phyloP scores from a whole-genome alignment of 2,113 vertebrate species.

The Porphyrio hochstetteri region DNA sequence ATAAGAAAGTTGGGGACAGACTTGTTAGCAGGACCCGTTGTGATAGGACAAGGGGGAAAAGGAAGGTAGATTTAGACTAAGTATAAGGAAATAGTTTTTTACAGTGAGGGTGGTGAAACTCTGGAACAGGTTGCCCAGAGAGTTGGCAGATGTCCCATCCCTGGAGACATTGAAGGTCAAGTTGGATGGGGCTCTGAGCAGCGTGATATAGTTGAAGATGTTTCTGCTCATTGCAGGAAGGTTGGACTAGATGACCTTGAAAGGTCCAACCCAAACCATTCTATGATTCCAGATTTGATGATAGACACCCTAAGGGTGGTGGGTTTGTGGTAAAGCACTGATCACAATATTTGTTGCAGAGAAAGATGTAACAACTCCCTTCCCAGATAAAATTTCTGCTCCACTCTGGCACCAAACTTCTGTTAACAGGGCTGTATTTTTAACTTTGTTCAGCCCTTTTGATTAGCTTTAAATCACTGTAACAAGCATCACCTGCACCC shows the following conservation, averaged over 20 bases:
- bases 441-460: background rate
- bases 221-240: background rate
- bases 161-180: background rate
- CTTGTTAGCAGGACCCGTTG: too few species aligned
- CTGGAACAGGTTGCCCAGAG: too few species aligned
- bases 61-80: too few species aligned
- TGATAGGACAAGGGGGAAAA: too few species aligned
- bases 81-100: too few species aligned
- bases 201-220: background rate
- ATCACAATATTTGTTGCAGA: background rate
- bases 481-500: background rate
- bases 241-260: background rate
- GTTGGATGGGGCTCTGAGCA: background rate
- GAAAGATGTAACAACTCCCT: background rate
- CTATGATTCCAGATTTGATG: background rate
- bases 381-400: background rate
- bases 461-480: background rate
- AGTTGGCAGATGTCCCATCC: too few species aligned
- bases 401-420: background rate
- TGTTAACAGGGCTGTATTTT: background rate
- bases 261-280: background rate
- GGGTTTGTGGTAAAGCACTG: background rate
- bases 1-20: too few species aligned
- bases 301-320: background rate
- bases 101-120: too few species aligned